Evolutionary conservation across 1,140 invertebrate species (phyloP).

Genomic region (Ostrea edulis): DNA sequence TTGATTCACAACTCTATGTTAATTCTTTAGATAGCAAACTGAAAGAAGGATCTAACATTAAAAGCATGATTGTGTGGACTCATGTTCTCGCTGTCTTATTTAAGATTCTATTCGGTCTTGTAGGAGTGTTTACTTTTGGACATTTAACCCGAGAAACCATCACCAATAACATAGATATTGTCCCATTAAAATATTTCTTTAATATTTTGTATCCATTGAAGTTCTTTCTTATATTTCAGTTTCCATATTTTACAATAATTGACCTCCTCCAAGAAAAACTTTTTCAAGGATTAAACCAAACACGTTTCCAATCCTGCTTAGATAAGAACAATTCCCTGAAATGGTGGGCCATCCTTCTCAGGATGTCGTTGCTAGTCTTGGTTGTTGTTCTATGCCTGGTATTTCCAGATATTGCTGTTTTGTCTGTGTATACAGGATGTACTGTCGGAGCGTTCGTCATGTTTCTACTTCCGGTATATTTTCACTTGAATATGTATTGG

Average conservation of each 20-base stretch:
- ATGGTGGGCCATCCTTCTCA: constrained; percentile 5
- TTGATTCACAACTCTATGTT: constrained; percentile 12
- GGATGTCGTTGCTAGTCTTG: not conserved
- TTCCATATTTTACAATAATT: constrained; percentile 20
- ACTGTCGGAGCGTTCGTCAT: not conserved
- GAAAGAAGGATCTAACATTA: constrained; percentile 17
- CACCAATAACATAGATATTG: not conserved
- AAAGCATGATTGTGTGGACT: not conserved
- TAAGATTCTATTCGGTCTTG: not conserved
- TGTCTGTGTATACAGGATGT: not conserved
- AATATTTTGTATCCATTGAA: constrained; percentile 10
- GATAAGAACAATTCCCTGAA: not conserved
- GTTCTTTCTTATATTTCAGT: constrained; percentile 8
- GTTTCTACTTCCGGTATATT: constrained; percentile 10
- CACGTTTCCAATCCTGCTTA: not conserved
- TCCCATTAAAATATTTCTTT: constrained; percentile 3
- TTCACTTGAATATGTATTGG: constrained; percentile 28
- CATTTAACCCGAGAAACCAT: constrained; percentile 1
- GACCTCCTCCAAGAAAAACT: constrained; percentile 31
- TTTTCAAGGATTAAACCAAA: not conserved
- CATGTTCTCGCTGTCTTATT: not conserved
- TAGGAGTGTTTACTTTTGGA: constrained; percentile 8
- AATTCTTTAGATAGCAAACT: constrained; percentile 8
- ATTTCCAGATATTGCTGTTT: not conserved
- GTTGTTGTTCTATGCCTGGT: not conserved